A percentile compares a stretch with the other conserved stretches of the same genome.
Evolutionary conservation across 2,888 invertebrate species (phyloP).

Genomic region (Lasioglossum oenotherae): DNA sequence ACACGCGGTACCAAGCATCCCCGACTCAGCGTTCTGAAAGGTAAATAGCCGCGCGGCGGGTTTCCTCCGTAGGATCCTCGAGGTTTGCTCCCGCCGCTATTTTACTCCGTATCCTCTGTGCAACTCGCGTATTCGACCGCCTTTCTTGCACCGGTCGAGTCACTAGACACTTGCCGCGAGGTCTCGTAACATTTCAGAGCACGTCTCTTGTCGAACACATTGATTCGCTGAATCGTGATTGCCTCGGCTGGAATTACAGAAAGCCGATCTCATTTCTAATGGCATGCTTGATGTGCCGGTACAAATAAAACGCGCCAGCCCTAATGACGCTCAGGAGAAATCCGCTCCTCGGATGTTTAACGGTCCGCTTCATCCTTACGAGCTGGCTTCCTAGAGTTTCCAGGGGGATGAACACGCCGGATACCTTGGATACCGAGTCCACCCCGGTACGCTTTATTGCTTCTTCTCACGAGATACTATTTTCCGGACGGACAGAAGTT

Average conservation of each 20-base stretch:
- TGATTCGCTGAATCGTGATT: not conserved
- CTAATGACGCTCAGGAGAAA: slow-evolving; percentile 69
- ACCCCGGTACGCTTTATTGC: slow-evolving; percentile 31
- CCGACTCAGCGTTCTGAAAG: slow-evolving; percentile 75
- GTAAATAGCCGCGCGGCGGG: slow-evolving; percentile 71
- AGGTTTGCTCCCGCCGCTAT: slow-evolving; percentile 21
- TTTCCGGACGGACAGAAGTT: slow-evolving; percentile 62
- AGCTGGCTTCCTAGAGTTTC: slow-evolving; percentile 17
- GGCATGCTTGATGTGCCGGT: slow-evolving; percentile 73
- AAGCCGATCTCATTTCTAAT: slow-evolving; percentile 74
- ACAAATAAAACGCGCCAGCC: slow-evolving; percentile 68
- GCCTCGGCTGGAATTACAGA: slow-evolving; percentile 58
- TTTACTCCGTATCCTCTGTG: not conserved
- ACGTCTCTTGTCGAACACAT: not conserved
- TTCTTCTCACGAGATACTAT: slow-evolving; percentile 25
- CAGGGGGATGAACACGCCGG: slow-evolving; percentile 13
- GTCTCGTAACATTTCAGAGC: not conserved
- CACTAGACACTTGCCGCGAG: not conserved
- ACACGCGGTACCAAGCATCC: slow-evolving; percentile 58
- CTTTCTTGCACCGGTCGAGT: too few relatives aligned
- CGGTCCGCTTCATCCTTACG: slow-evolving; percentile 62
- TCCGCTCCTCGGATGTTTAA: slow-evolving; percentile 65
- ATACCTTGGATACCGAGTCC: slow-evolving; percentile 33
- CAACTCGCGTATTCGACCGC: not conserved
- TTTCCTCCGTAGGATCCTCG: slow-evolving; percentile 14